phyloP scores from a whole-genome alignment of 2,113 vertebrate species.

The Mandrillus leucophaeus region DNA sequence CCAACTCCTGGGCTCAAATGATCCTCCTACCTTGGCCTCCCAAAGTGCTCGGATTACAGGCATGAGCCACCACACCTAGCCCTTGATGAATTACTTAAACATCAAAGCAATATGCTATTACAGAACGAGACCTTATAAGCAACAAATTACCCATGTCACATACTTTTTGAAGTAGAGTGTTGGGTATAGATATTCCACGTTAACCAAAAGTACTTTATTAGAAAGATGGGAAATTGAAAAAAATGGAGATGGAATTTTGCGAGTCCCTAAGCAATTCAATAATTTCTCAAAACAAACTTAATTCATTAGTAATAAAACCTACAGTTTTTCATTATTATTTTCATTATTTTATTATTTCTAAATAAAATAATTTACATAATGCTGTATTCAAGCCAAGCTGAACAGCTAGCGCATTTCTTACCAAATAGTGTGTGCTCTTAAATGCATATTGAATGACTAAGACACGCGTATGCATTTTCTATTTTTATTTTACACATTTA shows the following conservation, averaged over 20 bases:
- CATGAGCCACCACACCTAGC: no score
- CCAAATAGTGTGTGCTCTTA: not conserved
- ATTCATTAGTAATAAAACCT: not conserved
- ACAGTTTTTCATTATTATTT: not conserved
- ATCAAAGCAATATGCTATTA: not conserved
- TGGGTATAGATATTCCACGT: not conserved
- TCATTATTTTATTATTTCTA: not conserved
- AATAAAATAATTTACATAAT: not conserved
- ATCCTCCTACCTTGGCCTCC: no score
- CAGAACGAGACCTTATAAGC: not conserved
- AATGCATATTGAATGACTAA: not conserved
- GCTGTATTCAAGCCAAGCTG: not conserved
- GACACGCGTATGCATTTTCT: not conserved
- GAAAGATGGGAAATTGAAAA: not conserved
- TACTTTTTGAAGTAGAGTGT: not conserved
- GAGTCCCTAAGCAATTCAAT: not conserved
- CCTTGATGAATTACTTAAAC: not conserved
- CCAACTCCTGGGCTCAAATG: no score
- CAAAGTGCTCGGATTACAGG: no score
- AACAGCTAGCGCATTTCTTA: not conserved
- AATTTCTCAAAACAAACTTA: not conserved
- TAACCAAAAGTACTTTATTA: not conserved
- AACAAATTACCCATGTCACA: not conserved
- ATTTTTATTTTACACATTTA: not conserved
- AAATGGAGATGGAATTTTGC: not conserved